These are phyloP conservation scores for Drosophila tanythrix DNA, from an alignment of 2,888 invertebrate species.

Conservation along the genomic window DNA sequence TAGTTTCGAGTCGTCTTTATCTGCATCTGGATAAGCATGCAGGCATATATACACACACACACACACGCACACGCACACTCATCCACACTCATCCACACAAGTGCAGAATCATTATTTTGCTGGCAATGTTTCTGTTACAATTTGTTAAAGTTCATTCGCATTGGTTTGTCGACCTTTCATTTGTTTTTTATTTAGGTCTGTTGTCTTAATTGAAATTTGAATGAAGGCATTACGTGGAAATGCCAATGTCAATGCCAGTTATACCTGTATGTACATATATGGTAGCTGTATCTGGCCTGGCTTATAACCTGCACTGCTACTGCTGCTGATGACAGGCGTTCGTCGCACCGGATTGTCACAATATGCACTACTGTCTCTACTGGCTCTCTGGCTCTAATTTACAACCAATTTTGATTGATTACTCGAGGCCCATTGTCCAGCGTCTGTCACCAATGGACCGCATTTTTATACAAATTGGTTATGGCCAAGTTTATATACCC, in stretches of 20 bases:
- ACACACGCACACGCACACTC: background rate
- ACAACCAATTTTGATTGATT: conserved; percentile 84
- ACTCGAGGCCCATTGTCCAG: conserved; percentile 38
- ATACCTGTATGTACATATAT: background rate
- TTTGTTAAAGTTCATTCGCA: background rate
- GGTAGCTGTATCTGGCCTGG: background rate
- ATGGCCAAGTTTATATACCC: conserved; percentile 31
- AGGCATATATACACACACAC: conserved; percentile 3
- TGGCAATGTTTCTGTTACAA: background rate
- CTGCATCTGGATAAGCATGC: conserved; percentile 48
- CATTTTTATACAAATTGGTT: conserved; percentile 37
- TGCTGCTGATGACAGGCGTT: background rate
- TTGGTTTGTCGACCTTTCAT: background rate
- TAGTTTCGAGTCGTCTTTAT: conserved; percentile 39
- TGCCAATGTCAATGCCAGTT: conserved; percentile 1
- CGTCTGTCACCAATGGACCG: conserved; percentile 41
- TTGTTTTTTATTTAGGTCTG: background rate
- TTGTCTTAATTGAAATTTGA: conserved; percentile 4
- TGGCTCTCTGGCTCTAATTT: conserved; percentile 62
- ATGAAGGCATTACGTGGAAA: background rate
- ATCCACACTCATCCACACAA: background rate
- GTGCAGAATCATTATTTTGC: background rate
- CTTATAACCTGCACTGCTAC: background rate
- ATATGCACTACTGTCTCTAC: conserved; percentile 13
- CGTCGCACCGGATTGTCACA: conserved; percentile 1